Base-by-base conservation (phyloP, 37 sponge, comb jelly and placozoan genomes). In the Diacarnus erythraeanus region DNA sequence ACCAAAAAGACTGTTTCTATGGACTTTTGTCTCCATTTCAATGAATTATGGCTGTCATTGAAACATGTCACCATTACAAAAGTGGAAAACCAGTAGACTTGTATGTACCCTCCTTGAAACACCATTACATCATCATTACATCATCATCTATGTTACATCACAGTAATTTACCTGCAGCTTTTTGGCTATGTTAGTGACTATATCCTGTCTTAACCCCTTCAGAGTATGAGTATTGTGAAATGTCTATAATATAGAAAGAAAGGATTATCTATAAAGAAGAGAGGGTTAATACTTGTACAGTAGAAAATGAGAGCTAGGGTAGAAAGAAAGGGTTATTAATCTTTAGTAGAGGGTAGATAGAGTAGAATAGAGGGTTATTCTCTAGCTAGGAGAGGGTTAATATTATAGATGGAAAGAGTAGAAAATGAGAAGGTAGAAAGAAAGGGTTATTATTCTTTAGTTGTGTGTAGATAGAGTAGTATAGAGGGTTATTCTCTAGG, bases 221-320 rank as follows among this genome's bases (percentile, higher is more conserved):
- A 89, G 59, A 9, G 79, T 40, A 0, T 60, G 67, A 0, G 85
- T 36, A 29, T 66, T 80, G 68, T 77, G 77, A 30, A 78, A 88
- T 22, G 83, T 61, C 88, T 88, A 82, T 9, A 71, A 34, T 2
- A 34, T 9, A 70, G 2, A n/a, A n/a, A n/a, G n/a, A n/a, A n/a
- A n/a, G n/a, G n/a, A n/a, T n/a, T n/a, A n/a, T n/a, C n/a, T n/a
- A n/a, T n/a, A n/a, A n/a, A n/a, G n/a, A n/a, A n/a, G n/a, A n/a
- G n/a, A n/a, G n/a, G n/a, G n/a, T n/a, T n/a, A n/a, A n/a, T n/a
- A 9, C 8, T 64, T 21, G 15, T 25, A 20, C 17, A 54, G 56
- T 17, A 4, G 18, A 59, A 27, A 17, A 3, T 10, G 26, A 10
- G 6, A 10, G 15, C 3, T 59, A 27, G 26, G 18, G 23, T 59